Conservation (phyloP, 2,888 invertebrate genomes). For the Limulus polyphemus region DNA sequence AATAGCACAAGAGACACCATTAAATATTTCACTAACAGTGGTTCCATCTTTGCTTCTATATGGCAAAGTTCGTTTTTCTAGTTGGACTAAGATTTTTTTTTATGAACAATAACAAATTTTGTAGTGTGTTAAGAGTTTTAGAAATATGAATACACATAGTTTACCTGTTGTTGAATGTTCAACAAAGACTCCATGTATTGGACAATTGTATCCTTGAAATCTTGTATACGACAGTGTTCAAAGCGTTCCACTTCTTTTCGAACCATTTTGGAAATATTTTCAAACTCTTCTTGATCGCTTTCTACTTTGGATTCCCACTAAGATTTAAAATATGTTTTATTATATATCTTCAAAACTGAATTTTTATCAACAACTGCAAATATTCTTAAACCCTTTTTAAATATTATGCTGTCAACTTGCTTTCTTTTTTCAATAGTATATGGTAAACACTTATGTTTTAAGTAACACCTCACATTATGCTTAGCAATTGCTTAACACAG, state of each 20-base stretch:
- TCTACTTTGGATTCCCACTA: slow-evolving; percentile 96
- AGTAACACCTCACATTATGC: too few relatives aligned
- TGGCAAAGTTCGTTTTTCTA: background rate
- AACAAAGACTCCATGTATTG: slow-evolving; percentile 87
- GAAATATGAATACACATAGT: too few relatives aligned
- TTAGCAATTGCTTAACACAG: too few relatives aligned
- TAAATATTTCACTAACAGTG: too few relatives aligned
- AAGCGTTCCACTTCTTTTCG: slow-evolving; percentile 87
- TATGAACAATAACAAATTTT: background rate
- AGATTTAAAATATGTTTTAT: slow-evolving; percentile 9
- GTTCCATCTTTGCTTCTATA: background rate
- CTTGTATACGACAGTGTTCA: slow-evolving; percentile 71
- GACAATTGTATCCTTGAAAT: slow-evolving; percentile 78
- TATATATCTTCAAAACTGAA: background rate
- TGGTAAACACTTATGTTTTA: too few relatives aligned
- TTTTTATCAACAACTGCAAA: background rate
- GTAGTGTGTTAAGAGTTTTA: background rate
- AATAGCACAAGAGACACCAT: too few relatives aligned
- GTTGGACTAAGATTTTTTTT: background rate
- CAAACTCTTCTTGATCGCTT: slow-evolving; percentile 88
- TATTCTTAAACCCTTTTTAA: too few relatives aligned
- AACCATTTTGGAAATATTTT: slow-evolving; percentile 84
- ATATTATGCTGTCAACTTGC: too few relatives aligned
- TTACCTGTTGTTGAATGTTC: slow-evolving; percentile 84
- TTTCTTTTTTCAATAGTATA: too few relatives aligned